Base-by-base conservation (phyloP, 2,888 invertebrate species). In the Crepidodera aurea region DNA sequence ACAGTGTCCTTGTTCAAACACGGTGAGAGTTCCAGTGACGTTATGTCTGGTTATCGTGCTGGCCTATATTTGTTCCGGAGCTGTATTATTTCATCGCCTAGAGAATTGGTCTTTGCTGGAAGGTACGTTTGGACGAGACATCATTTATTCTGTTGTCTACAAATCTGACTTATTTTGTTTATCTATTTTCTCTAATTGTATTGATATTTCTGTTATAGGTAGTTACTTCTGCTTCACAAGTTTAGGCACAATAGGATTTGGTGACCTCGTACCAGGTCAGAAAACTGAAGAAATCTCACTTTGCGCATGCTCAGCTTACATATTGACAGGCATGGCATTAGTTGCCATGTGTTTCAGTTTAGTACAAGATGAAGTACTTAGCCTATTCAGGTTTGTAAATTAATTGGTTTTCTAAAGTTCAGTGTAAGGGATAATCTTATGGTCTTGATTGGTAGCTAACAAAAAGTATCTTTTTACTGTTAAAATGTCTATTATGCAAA, bases 71-170 rank as follows among this genome's bases (percentile, higher is more conserved):
- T 90, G 91, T 61, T 89, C 93, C 29, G 98, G 98, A 10, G 93
- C 96, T 0, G 84, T 93, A 62, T 85, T 98, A 68, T 98, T 98
- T 81, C 90, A 92, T 64, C 86, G 91, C 55, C 90, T 96, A 77
- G 98, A 98, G 80, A 88, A 89, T 70, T 98, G 98, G 98, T 90
- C 89, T 63, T 86, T 93, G 37, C 84, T 96, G 54, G 96, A 96
- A 76, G 95, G 96, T 60, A 67, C 58, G 55, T 58, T 10, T 8
- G 37, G n/a, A n/a, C n/a, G n/a, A n/a, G n/a, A n/a, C n/a, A n/a
- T 7, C n/a, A 12, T 2, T n/a, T 6, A 13, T 7, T n/a, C n/a
- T n/a, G n/a, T n/a, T n/a, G n/a, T n/a, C n/a, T n/a, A n/a, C n/a
- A n/a, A n/a, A n/a, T n/a, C n/a, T n/a, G n/a, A n/a, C n/a, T 12